Conservation (phyloP, 2,113 vertebrate species). For the Pollimyrus isidori region DNA sequence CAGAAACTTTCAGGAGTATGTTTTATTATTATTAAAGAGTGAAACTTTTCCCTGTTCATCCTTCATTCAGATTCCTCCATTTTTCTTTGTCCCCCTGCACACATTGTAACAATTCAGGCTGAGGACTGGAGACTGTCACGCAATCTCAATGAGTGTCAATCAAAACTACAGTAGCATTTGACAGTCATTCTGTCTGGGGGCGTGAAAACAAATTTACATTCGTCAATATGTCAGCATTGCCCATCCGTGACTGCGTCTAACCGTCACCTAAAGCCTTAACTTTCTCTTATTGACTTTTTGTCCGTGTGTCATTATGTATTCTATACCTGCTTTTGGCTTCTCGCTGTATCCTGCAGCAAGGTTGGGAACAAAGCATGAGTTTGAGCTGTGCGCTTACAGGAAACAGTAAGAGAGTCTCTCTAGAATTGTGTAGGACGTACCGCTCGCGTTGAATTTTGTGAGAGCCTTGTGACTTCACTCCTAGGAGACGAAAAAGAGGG, state of each 20-base stretch:
- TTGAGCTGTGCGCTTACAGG: not conserved
- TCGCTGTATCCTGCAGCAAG: not conserved
- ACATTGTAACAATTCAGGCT: not conserved
- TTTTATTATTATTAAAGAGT: not conserved
- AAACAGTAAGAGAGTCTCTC: not conserved
- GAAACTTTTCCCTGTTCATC: not conserved
- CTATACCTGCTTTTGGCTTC: not conserved
- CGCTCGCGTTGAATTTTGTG: not conserved
- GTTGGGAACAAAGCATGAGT: not conserved
- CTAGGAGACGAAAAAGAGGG: not conserved
- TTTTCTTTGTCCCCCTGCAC: not conserved
- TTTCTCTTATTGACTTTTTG: not conserved
- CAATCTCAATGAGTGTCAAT: not conserved
- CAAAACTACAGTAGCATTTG: not conserved
- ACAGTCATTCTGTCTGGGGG: not conserved
- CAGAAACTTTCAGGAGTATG: not conserved
- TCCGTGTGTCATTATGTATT: not conserved
- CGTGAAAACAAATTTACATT: not conserved
- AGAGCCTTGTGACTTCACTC: not conserved
- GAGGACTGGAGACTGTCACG: not conserved
- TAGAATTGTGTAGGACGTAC: not conserved
- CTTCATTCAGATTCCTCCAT: not conserved
- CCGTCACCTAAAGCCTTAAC: not conserved
- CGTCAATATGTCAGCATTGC: not conserved
- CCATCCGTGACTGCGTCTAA: not conserved